A percentile compares a stretch with the other conserved stretches of the same genome.
Conservation (phyloP, 2,888 invertebrate genomes). For the Ophioninae sp. region DNA sequence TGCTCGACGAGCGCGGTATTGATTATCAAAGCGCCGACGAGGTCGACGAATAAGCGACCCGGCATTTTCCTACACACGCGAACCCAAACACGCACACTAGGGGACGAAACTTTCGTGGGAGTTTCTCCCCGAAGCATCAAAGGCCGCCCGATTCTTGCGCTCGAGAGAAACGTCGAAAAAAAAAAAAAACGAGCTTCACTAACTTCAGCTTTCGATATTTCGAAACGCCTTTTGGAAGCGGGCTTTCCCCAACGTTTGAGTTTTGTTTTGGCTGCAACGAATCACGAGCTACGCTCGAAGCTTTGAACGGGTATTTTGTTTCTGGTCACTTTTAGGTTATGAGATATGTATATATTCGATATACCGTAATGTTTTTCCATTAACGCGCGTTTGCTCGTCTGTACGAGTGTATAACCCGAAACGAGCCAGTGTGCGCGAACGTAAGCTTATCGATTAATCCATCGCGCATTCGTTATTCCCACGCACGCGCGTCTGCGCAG, state of each 20-base stretch:
- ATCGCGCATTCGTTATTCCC: constrained; percentile 26
- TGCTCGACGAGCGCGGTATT: constrained; percentile 50
- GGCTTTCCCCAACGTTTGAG: background rate
- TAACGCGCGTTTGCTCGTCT: background rate
- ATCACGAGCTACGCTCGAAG: too few relatives aligned
- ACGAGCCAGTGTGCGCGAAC: constrained; percentile 16
- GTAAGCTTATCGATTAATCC: constrained; percentile 55
- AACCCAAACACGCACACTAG: background rate
- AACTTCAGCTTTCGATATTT: background rate
- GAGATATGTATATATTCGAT: too few relatives aligned
- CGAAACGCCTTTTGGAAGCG: background rate
- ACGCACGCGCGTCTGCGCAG: background rate
- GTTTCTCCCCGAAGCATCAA: background rate
- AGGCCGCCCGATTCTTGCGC: background rate
- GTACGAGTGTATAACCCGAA: background rate
- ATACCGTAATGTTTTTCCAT: background rate
- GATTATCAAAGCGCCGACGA: constrained; percentile 43
- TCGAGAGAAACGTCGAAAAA: background rate
- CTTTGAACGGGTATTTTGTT: too few relatives aligned
- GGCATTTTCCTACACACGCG: background rate
- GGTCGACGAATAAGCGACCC: constrained; percentile 47
- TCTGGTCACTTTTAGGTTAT: too few relatives aligned
- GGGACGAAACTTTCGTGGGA: background rate
- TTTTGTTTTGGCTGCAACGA: too few relatives aligned
- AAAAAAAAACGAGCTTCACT: background rate